Conservation (phyloP, 1,140 invertebrate genomes). For the Helicorthomorpha holstii region DNA sequence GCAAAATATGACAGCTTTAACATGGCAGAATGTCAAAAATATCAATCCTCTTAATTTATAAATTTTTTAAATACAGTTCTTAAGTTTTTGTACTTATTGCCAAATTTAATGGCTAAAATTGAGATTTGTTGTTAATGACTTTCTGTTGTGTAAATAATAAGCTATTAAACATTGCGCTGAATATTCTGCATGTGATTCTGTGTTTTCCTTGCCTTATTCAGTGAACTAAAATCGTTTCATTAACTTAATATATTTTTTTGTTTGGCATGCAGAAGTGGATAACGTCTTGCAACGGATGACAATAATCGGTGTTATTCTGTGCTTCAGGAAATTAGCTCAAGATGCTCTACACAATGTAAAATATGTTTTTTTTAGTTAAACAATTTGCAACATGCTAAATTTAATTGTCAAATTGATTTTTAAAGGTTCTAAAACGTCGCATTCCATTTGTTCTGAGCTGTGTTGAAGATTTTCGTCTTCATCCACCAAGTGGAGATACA, state of each 20-base stretch:
- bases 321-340: slow-evolving; percentile 84
- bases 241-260: slow-evolving; percentile 9
- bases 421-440: slow-evolving; percentile 54
- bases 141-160: no score
- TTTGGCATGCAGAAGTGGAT: slow-evolving; percentile 48
- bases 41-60: no score
- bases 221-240: no score
- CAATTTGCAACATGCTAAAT: not conserved
- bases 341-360: slow-evolving; percentile 78
- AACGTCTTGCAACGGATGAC: slow-evolving; percentile 91
- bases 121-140: no score
- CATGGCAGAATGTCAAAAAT: slow-evolving; percentile 4
- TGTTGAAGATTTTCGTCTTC: slow-evolving; percentile 83
- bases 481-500: slow-evolving; percentile 74
- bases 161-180: no score
- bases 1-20: no score
- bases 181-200: no score
- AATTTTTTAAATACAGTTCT: no score
- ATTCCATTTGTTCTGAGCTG: slow-evolving; percentile 95
- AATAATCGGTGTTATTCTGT: slow-evolving; percentile 92
- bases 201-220: no score
- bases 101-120: no score
- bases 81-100: no score
- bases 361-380: slow-evolving; percentile 4
- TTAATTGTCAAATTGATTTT: not conserved